phyloP scores from a whole-genome alignment of 1,140 invertebrate species.

The Riptortus pedestris region DNA sequence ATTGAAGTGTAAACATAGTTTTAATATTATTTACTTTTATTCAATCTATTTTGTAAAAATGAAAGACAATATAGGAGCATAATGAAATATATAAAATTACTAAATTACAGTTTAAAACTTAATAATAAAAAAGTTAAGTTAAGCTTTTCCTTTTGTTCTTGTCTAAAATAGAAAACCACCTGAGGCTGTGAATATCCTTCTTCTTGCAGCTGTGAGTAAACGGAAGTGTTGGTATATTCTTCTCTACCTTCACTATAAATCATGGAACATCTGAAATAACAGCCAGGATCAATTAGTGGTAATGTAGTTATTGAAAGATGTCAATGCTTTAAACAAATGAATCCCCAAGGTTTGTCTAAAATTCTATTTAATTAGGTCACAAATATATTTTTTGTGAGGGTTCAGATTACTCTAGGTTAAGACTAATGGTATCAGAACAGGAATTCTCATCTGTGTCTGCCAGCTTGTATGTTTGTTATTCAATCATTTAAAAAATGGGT shows the following conservation, averaged over 20 bases:
- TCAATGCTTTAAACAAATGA: neutral
- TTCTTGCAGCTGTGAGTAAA: slow-evolving; percentile 15
- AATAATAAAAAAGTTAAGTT: neutral
- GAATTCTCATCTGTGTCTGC: neutral
- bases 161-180: too few relatives aligned
- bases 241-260: slow-evolving; percentile 3
- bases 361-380: neutral
- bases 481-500: too few relatives aligned
- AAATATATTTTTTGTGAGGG: neutral
- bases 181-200: slow-evolving; percentile 21
- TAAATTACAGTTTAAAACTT: neutral
- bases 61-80: too few relatives aligned
- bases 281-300: neutral
- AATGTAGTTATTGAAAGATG: neutral
- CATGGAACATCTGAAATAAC: neutral
- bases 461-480: too few relatives aligned
- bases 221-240: slow-evolving; percentile 23
- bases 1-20: too few relatives aligned
- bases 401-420: neutral
- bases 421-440: neutral
- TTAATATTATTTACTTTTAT: too few relatives aligned
- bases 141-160: too few relatives aligned
- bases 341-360: neutral
- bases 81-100: neutral
- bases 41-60: too few relatives aligned